phyloP scores from a whole-genome alignment of 2,797 vertebrate species.

The Sebastes nivosus region DNA sequence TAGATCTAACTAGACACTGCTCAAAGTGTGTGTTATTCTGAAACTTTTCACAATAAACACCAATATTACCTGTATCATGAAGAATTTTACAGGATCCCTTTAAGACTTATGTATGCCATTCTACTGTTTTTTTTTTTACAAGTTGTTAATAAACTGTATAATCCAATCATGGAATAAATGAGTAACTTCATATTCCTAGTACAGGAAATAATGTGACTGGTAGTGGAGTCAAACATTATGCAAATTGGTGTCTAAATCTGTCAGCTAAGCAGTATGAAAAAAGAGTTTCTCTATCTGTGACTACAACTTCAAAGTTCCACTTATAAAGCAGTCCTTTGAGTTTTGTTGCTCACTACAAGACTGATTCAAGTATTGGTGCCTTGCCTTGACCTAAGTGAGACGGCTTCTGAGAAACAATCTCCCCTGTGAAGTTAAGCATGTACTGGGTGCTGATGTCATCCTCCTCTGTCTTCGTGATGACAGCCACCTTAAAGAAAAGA shows the following conservation, averaged over 20 bases:
- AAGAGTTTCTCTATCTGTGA: not conserved
- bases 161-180: not conserved
- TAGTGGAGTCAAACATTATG: not conserved
- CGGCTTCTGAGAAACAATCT: constrained; percentile 88
- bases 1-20: not conserved
- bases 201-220: not conserved
- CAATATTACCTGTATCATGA: not conserved
- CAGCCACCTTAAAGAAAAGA: constrained; percentile 82
- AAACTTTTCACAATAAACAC: not conserved
- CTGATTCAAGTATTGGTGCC: not conserved
- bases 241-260: not conserved
- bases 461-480: constrained; percentile 90
- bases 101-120: rapidly evolving
- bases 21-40: not conserved
- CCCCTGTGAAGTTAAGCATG: constrained; percentile 85
- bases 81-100: not conserved
- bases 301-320: not conserved
- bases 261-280: not conserved
- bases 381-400: constrained; percentile 92
- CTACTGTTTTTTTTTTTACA: not conserved
- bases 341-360: not conserved
- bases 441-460: constrained; percentile 93
- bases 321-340: not conserved
- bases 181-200: not conserved
- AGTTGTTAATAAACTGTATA: not conserved